Evolutionary conservation across 2,113 vertebrate species (phyloP).

Genomic region (Pogonocichla stellata): DNA sequence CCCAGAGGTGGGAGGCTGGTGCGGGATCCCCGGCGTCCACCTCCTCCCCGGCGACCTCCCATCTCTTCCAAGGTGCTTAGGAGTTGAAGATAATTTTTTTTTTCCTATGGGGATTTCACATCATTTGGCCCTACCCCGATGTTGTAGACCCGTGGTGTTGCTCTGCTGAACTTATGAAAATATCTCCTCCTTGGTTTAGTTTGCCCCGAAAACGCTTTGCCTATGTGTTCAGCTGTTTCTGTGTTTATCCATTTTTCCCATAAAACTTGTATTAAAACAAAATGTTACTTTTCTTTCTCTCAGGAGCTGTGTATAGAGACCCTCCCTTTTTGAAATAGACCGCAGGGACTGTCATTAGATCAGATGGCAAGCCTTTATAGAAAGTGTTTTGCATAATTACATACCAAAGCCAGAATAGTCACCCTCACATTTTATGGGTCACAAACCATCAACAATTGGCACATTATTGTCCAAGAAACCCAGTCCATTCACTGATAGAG

Average conservation of each 20-base stretch:
- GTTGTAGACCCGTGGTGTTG: neutral
- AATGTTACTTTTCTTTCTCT: conserved; percentile 80
- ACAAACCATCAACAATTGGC: conserved; percentile 99
- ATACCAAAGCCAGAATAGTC: conserved; percentile 99
- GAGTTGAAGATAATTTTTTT: neutral
- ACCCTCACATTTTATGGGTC: conserved; percentile 99
- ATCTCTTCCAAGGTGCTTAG: conserved; percentile 4
- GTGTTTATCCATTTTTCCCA: conserved; percentile 67
- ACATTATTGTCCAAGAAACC: conserved; percentile 98
- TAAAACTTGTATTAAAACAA: conserved; percentile 84
- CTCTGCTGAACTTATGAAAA: conserved; percentile 63
- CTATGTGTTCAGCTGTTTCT: conserved; percentile 58
- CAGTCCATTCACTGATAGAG: conserved; percentile 87
- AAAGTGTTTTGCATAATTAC: conserved; percentile 99
- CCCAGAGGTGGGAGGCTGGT: neutral
- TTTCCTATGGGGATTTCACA: neutral
- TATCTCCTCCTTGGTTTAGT: conserved; percentile 55
- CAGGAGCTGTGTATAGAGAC: conserved; percentile 77
- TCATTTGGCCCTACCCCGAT: neutral
- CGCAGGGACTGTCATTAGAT: conserved; percentile 98
- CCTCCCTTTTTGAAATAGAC: conserved; percentile 91
- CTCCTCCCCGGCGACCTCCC: neutral
- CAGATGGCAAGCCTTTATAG: conserved; percentile 99
- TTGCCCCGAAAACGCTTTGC: conserved; percentile 49
- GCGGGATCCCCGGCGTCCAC: neutral